These are phyloP conservation scores for Sanderia malayensis DNA, from an alignment of 30 jellyfish, hydroid and myxozoan genomes.

Conservation along the genomic window DNA sequence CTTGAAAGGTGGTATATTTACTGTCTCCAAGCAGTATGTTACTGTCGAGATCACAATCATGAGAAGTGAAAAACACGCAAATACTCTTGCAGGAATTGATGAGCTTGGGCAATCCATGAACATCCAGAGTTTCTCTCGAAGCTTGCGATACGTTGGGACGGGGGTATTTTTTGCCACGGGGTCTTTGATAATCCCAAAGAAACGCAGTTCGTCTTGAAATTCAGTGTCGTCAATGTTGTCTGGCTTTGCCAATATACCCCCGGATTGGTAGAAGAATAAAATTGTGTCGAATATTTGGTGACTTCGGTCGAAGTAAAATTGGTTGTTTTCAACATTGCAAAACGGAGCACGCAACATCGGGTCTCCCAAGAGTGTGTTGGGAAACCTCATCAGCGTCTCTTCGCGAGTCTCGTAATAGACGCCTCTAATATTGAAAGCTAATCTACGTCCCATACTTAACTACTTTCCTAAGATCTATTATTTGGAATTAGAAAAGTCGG, in stretches of 20 bases:
- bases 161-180: not conserved
- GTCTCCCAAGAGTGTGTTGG: conserved; percentile 62
- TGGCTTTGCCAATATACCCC: conserved; percentile 67
- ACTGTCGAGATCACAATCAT: conserved; percentile 40
- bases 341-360: conserved; percentile 18
- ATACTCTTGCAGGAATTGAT: conserved; percentile 22
- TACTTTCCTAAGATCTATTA: too few species aligned
- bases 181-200: conserved; percentile 56
- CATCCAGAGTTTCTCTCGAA: conserved; percentile 11
- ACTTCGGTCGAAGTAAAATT: conserved; percentile 38
- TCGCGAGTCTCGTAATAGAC: conserved; percentile 54
- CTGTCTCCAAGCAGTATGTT: conserved; percentile 54
- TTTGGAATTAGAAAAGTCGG: too few species aligned
- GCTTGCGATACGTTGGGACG: not conserved
- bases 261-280: conserved; percentile 66
- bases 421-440: conserved; percentile 52
- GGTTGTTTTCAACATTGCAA: conserved; percentile 30
- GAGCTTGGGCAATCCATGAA: conserved; percentile 33
- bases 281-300: conserved; percentile 57
- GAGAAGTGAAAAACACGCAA: conserved; percentile 40
- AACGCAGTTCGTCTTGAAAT: conserved; percentile 60
- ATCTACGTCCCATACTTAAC: conserved; percentile 18
- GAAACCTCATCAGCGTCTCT: conserved; percentile 54
- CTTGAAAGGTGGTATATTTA: not conserved
- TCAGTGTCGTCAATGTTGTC: conserved; percentile 39